Base-by-base conservation (phyloP, 1,140 invertebrate genomes). In the Oreohelix idahoensis region DNA sequence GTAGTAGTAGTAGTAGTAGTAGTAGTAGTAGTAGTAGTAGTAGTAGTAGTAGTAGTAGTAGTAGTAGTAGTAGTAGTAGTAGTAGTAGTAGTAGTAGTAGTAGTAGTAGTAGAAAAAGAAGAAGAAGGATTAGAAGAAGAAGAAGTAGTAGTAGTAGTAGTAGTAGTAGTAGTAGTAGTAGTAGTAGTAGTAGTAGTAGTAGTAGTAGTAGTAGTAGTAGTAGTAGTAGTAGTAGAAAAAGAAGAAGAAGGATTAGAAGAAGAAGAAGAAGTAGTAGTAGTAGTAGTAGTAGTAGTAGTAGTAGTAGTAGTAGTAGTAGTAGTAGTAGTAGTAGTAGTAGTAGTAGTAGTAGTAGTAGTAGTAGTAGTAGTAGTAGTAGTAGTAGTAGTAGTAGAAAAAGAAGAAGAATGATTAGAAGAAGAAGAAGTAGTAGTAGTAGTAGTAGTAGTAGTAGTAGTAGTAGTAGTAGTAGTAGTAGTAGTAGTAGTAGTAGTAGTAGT, bases 91-190 rank as follows among this genome's bases (percentile, higher is more conserved):
- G 66, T n/a, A 69, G 66, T n/a, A 69, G 66, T n/a, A n/a, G 66
- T n/a, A 69, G 66, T 69, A n/a, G n/a, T n/a, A n/a, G n/a, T n/a
- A n/a, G n/a, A n/a, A n/a, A n/a, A n/a, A n/a, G n/a, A n/a, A n/a
- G n/a, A n/a, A n/a, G n/a, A n/a, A n/a, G n/a, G n/a, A n/a, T n/a
- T n/a, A n/a, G n/a, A n/a, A n/a, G n/a, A 11, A 69, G 66, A 11
- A 69, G 66, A 11, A 69, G 35, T 69, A 69, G 66, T 69, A 69
- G 66, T 69, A 69, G 66, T 69, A 69, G 66, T 69, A 69, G 35
- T 69, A 69, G 66, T 69, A 69, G 66, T 69, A 69, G 66, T 69
- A 69, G 66, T 69, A 69, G 66, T 69, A 69, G 66, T 69, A 69
- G 35, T 69, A 69, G 66, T n/a, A 69, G 66, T 10, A 35, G 35